Evolutionary conservation across 2,113 vertebrate genomes (phyloP), one percentile per base, ranked within the genome.

Genomic region (Paracanthobrama guichenoti): DNA sequence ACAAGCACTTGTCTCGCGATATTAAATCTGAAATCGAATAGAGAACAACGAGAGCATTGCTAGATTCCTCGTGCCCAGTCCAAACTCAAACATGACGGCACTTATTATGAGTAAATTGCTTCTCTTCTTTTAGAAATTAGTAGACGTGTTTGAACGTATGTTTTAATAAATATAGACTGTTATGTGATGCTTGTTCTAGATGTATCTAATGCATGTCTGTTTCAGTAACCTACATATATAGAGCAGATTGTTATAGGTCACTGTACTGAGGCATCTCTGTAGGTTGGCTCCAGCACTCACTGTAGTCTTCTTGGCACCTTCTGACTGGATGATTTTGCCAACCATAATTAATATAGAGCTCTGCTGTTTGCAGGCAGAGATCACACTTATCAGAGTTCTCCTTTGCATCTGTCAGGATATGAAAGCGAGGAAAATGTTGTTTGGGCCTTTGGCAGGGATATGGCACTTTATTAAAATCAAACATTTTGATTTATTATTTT

Each of bases 241-340:
- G 12, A n/a, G n/a, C 50, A 71, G 66, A 53, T 42, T 26, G n/a
- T 84, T 14, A 31, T 20, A 42, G 60, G 86, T 81, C 72, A 69
- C 60, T 78, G 86, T 74, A 64, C 77, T 42, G 48, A 74, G 24
- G 91, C 95, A 93, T 95, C 94, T 95, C 95, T 90, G 94, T 93
- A 95, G 91, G 92, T 92, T 95, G 92, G 93, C 92, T 94, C 83
- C 84, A 89, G 89, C 90, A 93, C 88, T 92, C 89, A 87, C 81
- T 88, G 83, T 85, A 91, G 88, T 91, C 92, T 91, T 93, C 92
- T 91, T 91, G 87, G 88, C 85, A 91, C 92, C 85, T 92, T 93
- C 94, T 90, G 91, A 91, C 90, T 90, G 84, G 88, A 93, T 94
- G 90, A 91, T 93, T 90, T 90, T 94, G 91, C 91, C 94, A 94